Percentiles rank a stretch among this genome's conserved stretches.
phyloP scores from a whole-genome alignment of 2,888 invertebrate genomes.

The Bimastos eiseni region DNA sequence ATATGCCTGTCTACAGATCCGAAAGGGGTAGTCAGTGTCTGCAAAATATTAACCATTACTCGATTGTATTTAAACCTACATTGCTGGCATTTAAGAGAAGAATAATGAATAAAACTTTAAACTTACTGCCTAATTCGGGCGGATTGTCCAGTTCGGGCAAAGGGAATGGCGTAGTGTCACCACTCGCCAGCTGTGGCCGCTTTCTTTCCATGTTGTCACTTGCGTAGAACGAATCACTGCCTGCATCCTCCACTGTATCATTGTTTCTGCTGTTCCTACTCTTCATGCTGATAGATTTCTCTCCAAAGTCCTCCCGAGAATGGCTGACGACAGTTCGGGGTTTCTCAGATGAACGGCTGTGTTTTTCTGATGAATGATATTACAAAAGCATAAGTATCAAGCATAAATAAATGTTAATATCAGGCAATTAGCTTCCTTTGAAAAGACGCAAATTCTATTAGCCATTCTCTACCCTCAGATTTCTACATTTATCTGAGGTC shows the following conservation, averaged over 20 bases:
- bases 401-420: background rate
- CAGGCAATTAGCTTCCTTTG: background rate
- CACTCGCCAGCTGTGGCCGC: background rate
- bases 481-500: background rate
- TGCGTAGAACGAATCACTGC: background rate
- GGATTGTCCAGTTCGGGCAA: background rate
- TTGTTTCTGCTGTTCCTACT: background rate
- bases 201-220: background rate
- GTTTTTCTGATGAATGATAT: background rate
- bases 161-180: background rate
- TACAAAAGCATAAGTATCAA: background rate
- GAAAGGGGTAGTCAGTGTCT: too few species aligned
- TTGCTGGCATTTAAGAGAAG: background rate
- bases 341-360: background rate
- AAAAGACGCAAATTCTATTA: background rate
- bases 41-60: too few species aligned
- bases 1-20: too few species aligned
- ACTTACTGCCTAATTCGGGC: background rate
- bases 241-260: background rate
- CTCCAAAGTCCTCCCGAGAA: conserved; percentile 6
- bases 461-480: background rate
- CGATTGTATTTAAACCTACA: too few species aligned
- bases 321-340: background rate
- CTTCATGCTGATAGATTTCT: background rate
- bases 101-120: background rate